These are phyloP conservation scores for Tanypteryx hageni DNA, from an alignment of 2,888 invertebrate genomes.

Conservation along the genomic window DNA sequence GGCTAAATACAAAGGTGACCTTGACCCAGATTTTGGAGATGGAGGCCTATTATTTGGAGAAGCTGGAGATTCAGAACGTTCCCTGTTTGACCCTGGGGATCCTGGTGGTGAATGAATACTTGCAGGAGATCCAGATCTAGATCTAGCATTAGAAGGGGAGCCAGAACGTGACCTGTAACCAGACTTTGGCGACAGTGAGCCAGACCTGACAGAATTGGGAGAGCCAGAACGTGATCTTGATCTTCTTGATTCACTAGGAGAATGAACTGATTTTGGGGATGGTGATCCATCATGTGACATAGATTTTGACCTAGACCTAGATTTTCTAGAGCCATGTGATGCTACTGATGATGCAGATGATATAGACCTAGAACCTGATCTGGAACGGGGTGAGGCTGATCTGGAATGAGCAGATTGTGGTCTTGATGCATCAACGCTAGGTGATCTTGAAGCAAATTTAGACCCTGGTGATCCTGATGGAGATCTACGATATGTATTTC, in stretches of 20 bases:
- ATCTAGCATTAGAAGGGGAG: slow-evolving; percentile 67
- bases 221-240: slow-evolving; percentile 69
- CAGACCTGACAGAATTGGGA: slow-evolving; percentile 66
- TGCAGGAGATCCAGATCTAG: slow-evolving; percentile 72
- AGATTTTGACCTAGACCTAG: slow-evolving; percentile 71
- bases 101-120: slow-evolving; percentile 66
- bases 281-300: slow-evolving; percentile 70
- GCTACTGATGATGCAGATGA: slow-evolving; percentile 70
- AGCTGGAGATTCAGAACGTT: slow-evolving; percentile 72
- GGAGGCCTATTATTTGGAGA: slow-evolving; percentile 69
- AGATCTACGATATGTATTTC: slow-evolving; percentile 67
- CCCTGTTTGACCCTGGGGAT: slow-evolving; percentile 66
- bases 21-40: slow-evolving; percentile 70
- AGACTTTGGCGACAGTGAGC: slow-evolving; percentile 70
- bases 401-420: slow-evolving; percentile 69
- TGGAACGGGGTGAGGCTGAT: slow-evolving; percentile 70
- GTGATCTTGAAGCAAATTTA: slow-evolving; percentile 67
- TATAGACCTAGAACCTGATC: slow-evolving; percentile 69
- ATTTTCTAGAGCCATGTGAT: slow-evolving; percentile 68
- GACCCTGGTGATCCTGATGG: slow-evolving; percentile 68
- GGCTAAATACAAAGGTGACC: slow-evolving; percentile 69
- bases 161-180: slow-evolving; percentile 71
- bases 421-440: slow-evolving; percentile 68
- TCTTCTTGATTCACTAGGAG: slow-evolving; percentile 70
- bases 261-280: slow-evolving; percentile 69